Percentiles rank a stretch among this genome's conserved stretches.
phyloP scores from a whole-genome alignment of 2,113 vertebrate species.

The Nanorana parkeri region DNA sequence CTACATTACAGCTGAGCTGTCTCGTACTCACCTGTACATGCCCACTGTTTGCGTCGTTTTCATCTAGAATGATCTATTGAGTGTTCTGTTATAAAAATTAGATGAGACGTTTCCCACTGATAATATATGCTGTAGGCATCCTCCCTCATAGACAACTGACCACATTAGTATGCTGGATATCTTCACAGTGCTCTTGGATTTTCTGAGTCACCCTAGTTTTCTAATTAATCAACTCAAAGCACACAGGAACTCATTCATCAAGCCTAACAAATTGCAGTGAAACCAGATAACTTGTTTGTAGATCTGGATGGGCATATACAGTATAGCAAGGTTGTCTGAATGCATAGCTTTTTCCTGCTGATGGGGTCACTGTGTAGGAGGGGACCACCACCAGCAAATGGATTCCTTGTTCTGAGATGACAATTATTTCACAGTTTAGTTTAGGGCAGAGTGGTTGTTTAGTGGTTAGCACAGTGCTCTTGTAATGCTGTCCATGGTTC shows the following conservation, averaged over 20 bases:
- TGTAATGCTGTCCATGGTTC: no score
- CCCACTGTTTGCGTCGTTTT: conserved; percentile 1
- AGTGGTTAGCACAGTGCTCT: no score
- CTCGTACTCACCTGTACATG: conserved; percentile 5
- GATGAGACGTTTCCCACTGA: conserved; percentile 35
- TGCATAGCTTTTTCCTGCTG: conserved; percentile 33
- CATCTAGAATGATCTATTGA: not conserved
- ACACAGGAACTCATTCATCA: conserved; percentile 53
- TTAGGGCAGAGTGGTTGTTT: no score
- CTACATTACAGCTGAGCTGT: not conserved
- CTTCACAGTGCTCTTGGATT: conserved; percentile 37
- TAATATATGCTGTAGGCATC: conserved; percentile 47
- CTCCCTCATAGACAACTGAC: conserved; percentile 16
- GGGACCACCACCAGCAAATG: not conserved
- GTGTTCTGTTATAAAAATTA: conserved; percentile 33
- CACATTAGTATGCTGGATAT: conserved; percentile 30
- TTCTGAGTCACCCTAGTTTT: conserved; percentile 54
- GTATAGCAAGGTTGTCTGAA: conserved; percentile 20
- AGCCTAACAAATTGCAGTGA: conserved; percentile 39
- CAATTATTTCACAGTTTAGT: no score
- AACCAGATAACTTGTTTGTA: conserved; percentile 45
- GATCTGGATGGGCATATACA: conserved; percentile 32
- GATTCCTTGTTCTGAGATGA: not conserved
- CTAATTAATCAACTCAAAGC: conserved; percentile 52
- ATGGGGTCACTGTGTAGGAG: conserved; percentile 42